Evolutionary conservation across 2,113 vertebrate genomes (phyloP), one percentile per base, ranked within the genome.

Genomic region (Empidonax traillii): DNA sequence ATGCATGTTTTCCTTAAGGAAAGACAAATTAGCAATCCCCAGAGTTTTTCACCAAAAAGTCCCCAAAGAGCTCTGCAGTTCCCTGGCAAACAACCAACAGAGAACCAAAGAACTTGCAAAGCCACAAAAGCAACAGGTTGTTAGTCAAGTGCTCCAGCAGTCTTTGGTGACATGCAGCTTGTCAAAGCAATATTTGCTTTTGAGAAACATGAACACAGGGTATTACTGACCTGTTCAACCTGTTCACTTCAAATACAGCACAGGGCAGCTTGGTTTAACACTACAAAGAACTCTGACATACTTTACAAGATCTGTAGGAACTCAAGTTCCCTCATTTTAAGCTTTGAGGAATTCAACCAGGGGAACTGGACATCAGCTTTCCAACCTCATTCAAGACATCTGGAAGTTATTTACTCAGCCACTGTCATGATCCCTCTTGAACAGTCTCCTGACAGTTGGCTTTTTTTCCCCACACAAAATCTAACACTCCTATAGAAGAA

Each of bases 21-120:
- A 84, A 94, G 27, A 75, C 73, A 93, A 96, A 87, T 12, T 37
- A 93, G 52, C 85, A 90, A 63, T 82, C 18, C 12, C 28, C 37
- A 37, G 31, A 61, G 41, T 2, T 82, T 93, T 92, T 85, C 73
- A 79, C 44, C 37, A 85, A 91, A 95, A 96, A 94, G 51, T 69
- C 61, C 90, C 83, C 86, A n/a, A 77, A 61, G 17, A 67, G 25
- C 41, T 56, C 72, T 74, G 27, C 33, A 69, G 56, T 69, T 80
- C 58, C 49, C 27, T 82, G 55, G 55, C 88, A 85, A 87, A 62
- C 20, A 82, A 85, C 30, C 76, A 96, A 63, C 4, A 81, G 66
- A 73, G 33, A 95, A 90, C 18, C 31, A 85, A 89, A 49, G 51
- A 74, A 33, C 20, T 71, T 43, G 44, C 37, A 55, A 76, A 92